Base-by-base conservation (phyloP, 2,888 invertebrate species). In the Plemyria rubiginata region DNA sequence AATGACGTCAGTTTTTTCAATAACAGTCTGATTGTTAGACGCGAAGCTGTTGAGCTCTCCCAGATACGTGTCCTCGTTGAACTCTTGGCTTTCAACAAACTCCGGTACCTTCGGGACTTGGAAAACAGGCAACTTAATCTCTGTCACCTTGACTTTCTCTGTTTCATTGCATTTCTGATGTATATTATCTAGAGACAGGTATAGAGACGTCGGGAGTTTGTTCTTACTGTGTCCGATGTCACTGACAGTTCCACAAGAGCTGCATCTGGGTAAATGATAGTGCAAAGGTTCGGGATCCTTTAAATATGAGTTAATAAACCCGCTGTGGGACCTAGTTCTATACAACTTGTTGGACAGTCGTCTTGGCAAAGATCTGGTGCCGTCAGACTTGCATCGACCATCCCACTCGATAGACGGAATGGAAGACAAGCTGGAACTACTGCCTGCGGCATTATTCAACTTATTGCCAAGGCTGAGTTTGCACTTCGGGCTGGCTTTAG, bases 71-170 rank as follows among this genome's bases (percentile, higher is more conserved):
- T 92, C 92, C 68, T 92, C 92, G 48, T 80, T 88, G 58, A 92
- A 92, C 57, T 92, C 92, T 72, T 92, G 90, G 62, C 88, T 87
- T 38, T 91, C 88, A 52, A 91, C 86, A 56, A 91, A 91, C 66
- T 91, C 89, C 0, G 68, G 58, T 4, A 73, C 73, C 56, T 77
- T 78, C 8, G 72, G 74, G 0, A 85, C 67, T 75, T 84, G 84
- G 12, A 76, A 82, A 0, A 87, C 70, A 0, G 88, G 84, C 4
- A 91, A 72, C 0, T 70, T 54, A 22, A 71, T 76, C 43, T 83
- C 80, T 61, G 79, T 79, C 0, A 90, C 81, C 74, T 77, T 85
- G 5, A 90, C 82, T 4, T 76, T 65, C 45, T 74, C 72, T 0
- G 62, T 32, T 46, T 84, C 85, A 4, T 69, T 43, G 65, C 82